Evolutionary conservation across 92 coral and sea anemone species (phyloP).

Genomic region (Phymanthus crucifer): DNA sequence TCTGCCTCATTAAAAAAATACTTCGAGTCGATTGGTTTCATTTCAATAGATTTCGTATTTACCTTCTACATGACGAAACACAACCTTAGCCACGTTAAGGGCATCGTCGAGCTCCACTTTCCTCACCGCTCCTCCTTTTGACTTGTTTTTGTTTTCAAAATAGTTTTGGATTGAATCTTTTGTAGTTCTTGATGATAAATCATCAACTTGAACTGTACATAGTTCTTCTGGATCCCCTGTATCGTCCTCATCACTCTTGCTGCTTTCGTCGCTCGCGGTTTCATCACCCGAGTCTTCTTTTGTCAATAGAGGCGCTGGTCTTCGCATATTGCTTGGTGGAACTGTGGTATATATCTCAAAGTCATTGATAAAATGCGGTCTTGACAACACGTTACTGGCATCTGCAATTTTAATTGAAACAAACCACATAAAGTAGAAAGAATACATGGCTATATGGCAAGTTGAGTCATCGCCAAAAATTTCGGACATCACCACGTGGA

Average conservation of each 20-base stretch:
- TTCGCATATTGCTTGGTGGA: not conserved
- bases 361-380: not conserved
- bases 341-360: not conserved
- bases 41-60: too few species aligned
- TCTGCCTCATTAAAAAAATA: too few species aligned
- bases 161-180: slow-evolving; percentile 14
- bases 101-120: not conserved
- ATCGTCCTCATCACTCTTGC: not conserved
- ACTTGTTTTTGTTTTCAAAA: slow-evolving; percentile 23
- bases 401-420: too few species aligned
- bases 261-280: not conserved
- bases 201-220: not conserved
- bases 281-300: not conserved
- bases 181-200: not conserved
- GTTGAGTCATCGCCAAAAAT: too few species aligned
- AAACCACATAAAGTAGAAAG: too few species aligned
- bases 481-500: too few species aligned
- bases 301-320: not conserved
- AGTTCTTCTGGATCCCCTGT: not conserved
- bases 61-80: not conserved
- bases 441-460: too few species aligned
- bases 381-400: not conserved
- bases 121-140: slow-evolving; percentile 16
- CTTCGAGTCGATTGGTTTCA: too few species aligned
- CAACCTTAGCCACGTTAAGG: slow-evolving; percentile 7